Base-by-base conservation (phyloP, 1,140 invertebrate genomes). In the Ephestia elutella region DNA sequence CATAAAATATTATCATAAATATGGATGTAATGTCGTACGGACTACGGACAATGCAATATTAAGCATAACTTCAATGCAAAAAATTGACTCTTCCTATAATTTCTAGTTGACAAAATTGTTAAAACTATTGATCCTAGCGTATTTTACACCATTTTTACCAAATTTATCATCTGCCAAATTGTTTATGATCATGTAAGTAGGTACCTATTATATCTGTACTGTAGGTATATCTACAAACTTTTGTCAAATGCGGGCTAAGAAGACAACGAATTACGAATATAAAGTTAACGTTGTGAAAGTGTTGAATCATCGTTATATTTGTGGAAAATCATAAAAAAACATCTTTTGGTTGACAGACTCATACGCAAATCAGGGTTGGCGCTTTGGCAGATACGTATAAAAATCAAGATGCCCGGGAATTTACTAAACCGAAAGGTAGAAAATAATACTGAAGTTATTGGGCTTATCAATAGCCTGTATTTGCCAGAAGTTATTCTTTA, bases 191-290 rank as follows among this genome's bases (percentile, higher is more conserved):
- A 44, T 44, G 5, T 44, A n/a, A 44, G n/a, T 38, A 15, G 5
- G 1, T 15, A 44, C 38, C 13, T 44, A 44, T 44, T 44, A 70
- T 64, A 49, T 73, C 49, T 59, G 11, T 32, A 32, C n/a, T n/a
- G n/a, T n/a, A n/a, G n/a, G n/a, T n/a, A 8, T 32, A 32, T 32
- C 54, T 78, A 38, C 58, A 65, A 75, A 80, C 80, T 84, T 83
- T 75, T 83, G 79, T 77, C 81, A 84, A 82, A 86, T 83, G 81
- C 82, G 77, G 81, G 84, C 82, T 84, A 79, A 65, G 54, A 60
- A 67, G 62, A 84, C 82, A 84, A 86, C 82, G 82, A 86, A 82
- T 78, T 74, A 78, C 49, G 11, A 58, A 28, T 59, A 54, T 65
- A 69, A 65, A 53, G 44, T 63, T 44, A 5, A 44, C 38, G 38